Evolutionary conservation across 2,888 invertebrate genomes (phyloP).

Genomic region (Eulithis testata): DNA sequence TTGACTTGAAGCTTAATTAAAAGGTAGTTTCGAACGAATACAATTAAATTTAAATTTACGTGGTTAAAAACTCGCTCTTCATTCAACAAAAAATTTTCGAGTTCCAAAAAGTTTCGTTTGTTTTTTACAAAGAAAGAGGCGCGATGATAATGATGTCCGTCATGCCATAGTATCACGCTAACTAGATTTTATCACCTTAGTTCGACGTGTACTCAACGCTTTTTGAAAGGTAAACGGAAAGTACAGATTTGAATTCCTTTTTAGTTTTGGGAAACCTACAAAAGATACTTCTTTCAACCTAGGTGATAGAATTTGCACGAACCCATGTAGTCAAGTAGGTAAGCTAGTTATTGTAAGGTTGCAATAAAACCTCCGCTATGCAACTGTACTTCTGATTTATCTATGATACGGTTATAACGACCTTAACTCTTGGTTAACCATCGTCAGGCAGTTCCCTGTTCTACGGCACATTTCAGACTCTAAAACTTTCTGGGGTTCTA

Average conservation of each 20-base stretch:
- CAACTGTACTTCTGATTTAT: conserved; percentile 21
- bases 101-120: neutral
- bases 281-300: too few relatives aligned
- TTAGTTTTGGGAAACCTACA: too few relatives aligned
- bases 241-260: too few relatives aligned
- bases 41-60: neutral
- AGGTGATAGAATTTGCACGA: too few relatives aligned
- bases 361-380: conserved; percentile 19
- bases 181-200: neutral
- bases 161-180: neutral
- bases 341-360: conserved; percentile 9
- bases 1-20: conserved; percentile 11
- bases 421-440: conserved; percentile 9
- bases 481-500: too few relatives aligned
- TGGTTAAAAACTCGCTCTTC: neutral
- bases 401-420: conserved; percentile 18
- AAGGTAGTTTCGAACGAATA: conserved; percentile 2
- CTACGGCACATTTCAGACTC: neutral
- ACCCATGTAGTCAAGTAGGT: neutral
- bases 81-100: neutral
- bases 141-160: neutral
- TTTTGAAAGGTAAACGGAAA: too few relatives aligned
- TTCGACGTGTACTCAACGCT: too few relatives aligned
- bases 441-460: neutral
- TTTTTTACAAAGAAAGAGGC: neutral